These are phyloP conservation scores for Nomada goodeniana DNA, from an alignment of 2,888 invertebrate genomes.

Conservation along the genomic window DNA sequence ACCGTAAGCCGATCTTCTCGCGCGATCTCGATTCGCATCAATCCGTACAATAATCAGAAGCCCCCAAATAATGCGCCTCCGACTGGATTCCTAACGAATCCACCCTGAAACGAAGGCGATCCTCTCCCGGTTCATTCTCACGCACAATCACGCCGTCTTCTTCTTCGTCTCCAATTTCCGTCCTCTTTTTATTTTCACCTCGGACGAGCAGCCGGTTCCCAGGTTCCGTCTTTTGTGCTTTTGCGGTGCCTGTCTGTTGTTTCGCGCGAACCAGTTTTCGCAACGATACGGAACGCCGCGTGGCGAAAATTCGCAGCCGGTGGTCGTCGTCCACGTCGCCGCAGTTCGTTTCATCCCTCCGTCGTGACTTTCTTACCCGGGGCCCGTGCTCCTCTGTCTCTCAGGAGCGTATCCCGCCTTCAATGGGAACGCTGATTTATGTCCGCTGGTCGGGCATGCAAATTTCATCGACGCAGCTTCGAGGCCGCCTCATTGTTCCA, in stretches of 20 bases:
- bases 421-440: slow-evolving; percentile 76
- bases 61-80: background rate
- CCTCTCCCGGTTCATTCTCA: slow-evolving; percentile 34
- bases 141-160: slow-evolving; percentile 60
- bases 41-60: slow-evolving; percentile 41
- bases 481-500: slow-evolving; percentile 73
- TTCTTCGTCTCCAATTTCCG: slow-evolving; percentile 65
- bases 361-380: background rate
- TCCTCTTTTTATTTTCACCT: slow-evolving; percentile 30
- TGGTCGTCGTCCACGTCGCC: slow-evolving; percentile 28
- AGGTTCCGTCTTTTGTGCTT: slow-evolving; percentile 45
- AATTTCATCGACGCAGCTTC: slow-evolving; percentile 66
- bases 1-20: slow-evolving; percentile 36
- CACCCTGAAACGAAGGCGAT: slow-evolving; percentile 13
- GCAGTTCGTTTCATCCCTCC: slow-evolving; percentile 2
- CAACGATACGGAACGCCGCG: slow-evolving; percentile 61
- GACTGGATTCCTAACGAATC: background rate
- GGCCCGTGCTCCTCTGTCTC: background rate
- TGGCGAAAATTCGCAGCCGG: slow-evolving; percentile 68
- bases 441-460: slow-evolving; percentile 72
- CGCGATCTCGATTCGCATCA: slow-evolving; percentile 39
- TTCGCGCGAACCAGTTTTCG: slow-evolving; percentile 74
- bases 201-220: slow-evolving; percentile 48
- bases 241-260: slow-evolving; percentile 37
- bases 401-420: slow-evolving; percentile 11